Evolutionary conservation across 2,797 vertebrate species (phyloP), one percentile per base, ranked within the genome.

Genomic region (Artibeus jamaicensis): DNA sequence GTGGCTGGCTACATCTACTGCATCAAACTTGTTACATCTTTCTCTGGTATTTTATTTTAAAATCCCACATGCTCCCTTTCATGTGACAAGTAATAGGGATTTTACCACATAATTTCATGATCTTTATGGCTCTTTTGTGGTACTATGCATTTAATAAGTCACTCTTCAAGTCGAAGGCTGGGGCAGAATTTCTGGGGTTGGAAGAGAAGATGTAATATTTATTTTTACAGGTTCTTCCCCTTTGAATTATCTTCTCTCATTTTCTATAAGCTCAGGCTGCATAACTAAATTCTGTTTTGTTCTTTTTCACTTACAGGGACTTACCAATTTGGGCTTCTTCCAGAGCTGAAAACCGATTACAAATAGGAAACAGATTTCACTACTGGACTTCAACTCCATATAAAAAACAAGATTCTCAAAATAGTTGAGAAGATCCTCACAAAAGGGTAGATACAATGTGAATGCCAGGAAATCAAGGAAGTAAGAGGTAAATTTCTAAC

Each of bases 301-400:
- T 42, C 12, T 39, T 78, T 76, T 93, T 78, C 57, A 44, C 62
- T 94, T 74, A 67, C 9, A 97, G 95, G 55, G 42, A 78, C 74
- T 94, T 94, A 95, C 86, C 91, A 93, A 76, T 96, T 94, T 94
- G 91, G 85, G 70, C 73, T 95, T 96, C 83, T 68, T 97, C 95
- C 91, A 95, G 81, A 93, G 46, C 68, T 96, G 81, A 93, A 96
- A 96, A 91, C 67, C 2, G 29, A 95, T 96, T 96, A 95, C 81
- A 97, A 95, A 97, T 95, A 89, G 34, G 78, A 95, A 97, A 94
- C 91, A 97, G 91, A 96, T 95, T 97, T 97, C 78, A 95, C 73
- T 94, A 81, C 94, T 95, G 94, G 91, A 95, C 65, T 87, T 91
- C 82, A 95, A 92, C 18, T 53, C 44, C 50, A 89, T 87, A 79